A percentile compares a stretch with the other conserved stretches of the same genome.
Evolutionary conservation across 2,113 vertebrate genomes (phyloP).

Genomic region (Carollia perspicillata): DNA sequence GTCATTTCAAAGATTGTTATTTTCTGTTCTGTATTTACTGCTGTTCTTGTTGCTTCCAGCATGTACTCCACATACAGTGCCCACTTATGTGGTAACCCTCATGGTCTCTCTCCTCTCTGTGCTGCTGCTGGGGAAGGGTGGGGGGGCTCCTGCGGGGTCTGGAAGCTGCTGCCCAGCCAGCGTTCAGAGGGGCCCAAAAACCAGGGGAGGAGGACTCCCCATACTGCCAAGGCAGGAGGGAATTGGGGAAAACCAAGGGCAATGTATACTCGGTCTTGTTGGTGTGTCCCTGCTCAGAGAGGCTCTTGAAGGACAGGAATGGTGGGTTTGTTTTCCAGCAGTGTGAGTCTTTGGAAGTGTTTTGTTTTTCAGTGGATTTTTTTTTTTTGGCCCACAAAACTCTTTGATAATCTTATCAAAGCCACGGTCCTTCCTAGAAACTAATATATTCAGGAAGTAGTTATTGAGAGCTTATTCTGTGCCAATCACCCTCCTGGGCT

Average conservation of each 20-base stretch:
- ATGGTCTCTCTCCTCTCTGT: constrained; percentile 33
- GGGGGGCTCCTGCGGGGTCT: not conserved
- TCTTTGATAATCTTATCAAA: constrained; percentile 15
- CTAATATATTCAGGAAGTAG: not conserved
- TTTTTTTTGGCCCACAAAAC: not conserved
- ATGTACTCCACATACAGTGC: constrained; percentile 34
- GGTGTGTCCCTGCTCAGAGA: not conserved
- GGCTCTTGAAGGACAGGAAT: not conserved
- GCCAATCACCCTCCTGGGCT: not conserved
- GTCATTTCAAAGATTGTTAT: constrained; percentile 65
- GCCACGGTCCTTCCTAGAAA: not conserved
- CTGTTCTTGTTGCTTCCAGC: constrained; percentile 44
- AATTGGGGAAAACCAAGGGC: not conserved
- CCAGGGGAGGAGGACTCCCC: not conserved
- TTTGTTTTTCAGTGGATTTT: not conserved
- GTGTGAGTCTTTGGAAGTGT: not conserved
- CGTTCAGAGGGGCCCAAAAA: not conserved
- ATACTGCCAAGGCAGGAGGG: not conserved
- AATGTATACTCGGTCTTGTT: not conserved
- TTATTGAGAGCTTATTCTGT: not conserved
- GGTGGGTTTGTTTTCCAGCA: not conserved
- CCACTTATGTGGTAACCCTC: not conserved
- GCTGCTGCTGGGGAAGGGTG: not conserved
- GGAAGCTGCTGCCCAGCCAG: not conserved
- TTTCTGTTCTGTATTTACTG: constrained; percentile 63